phyloP scores from a whole-genome alignment of 1,140 invertebrate genomes.

The Calosoma granatense region DNA sequence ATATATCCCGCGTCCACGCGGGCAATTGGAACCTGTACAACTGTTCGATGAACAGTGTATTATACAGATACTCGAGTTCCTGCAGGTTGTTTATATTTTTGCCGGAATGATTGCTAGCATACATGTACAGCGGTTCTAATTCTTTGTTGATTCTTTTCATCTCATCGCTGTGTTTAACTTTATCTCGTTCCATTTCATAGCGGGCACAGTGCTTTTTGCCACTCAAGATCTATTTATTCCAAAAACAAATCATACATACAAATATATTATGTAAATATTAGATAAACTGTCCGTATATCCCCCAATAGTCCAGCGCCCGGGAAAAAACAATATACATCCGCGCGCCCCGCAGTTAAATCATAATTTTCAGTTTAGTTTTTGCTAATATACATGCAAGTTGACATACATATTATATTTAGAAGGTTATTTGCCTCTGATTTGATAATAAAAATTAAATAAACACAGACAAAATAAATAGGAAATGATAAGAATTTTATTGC shows the following conservation, averaged over 20 bases:
- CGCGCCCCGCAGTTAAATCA: background rate
- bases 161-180: conserved; percentile 43
- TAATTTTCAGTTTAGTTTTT: background rate
- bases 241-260: conserved; percentile 10
- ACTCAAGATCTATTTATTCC: conserved; percentile 35
- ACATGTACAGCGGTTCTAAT: conserved; percentile 53
- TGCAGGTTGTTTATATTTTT: conserved; percentile 40
- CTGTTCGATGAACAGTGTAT: conserved; percentile 56
- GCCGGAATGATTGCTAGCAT: conserved; percentile 49
- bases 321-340: background rate
- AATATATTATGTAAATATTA: background rate
- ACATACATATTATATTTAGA: no score
- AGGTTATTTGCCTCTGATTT: no score
- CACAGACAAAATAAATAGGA: no score
- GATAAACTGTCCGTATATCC: background rate
- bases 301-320: no score
- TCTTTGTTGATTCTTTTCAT: conserved; percentile 47
- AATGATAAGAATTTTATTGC: no score
- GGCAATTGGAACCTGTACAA: conserved; percentile 62
- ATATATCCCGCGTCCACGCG: conserved; percentile 53
- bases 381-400: no score
- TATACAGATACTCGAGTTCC: conserved; percentile 51
- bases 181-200: conserved; percentile 46
- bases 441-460: no score
- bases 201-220: conserved; percentile 55